Base-by-base conservation (phyloP, 2,888 invertebrate genomes). In the Tromatobia lineatoria region DNA sequence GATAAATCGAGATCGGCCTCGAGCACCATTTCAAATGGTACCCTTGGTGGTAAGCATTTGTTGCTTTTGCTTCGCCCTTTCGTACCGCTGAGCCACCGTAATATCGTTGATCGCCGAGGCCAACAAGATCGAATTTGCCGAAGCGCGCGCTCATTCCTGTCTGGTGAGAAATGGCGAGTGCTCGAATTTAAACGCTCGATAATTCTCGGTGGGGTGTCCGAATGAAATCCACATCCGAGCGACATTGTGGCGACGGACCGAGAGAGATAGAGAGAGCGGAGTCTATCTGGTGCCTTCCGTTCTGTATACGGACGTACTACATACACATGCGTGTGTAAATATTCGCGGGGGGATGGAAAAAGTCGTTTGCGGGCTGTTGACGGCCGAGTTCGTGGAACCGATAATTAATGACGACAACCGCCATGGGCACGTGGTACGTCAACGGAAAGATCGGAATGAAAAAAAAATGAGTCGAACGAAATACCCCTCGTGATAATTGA, bases 171-270 rank as follows among this genome's bases (percentile, higher is more conserved):
- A 54, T 71, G n/a, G 34, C 61, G 61, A 61, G 8, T 29, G 71
- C 34, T 71, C 54, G 71, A 71, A 71, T 71, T 71, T 71, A 71
- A 71, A 71, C 57, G 71, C 23, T 42, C 71, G 71, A 71, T 71
- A 71, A 71, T 71, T 71, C 38, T 13, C 71, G 57, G 57, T 42
- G 71, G 71, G 71, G 54, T 71, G 18, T 34, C 29, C 70, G 42
- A 71, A 42, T 57, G 57, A 71, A 71, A 71, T 71, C 13, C 64
- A 18, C 18, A 34, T 34, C 59, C 18, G 59, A 59, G 29, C 25
- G 59, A 59, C 59, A 13, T 1, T 15, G 25, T 25, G 59, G 59
- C 59, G 29, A 59, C 57, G 57, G 23, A 23, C 3, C 3, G 10
- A 23, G 2, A 10, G 20, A 38, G 38, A 38, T 2, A 38, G 0